A percentile compares a stretch with the other conserved stretches of the same genome.
These are phyloP conservation scores for Anoplopoma fimbria DNA, from an alignment of 2,113 vertebrate species.

Conservation along the genomic window DNA sequence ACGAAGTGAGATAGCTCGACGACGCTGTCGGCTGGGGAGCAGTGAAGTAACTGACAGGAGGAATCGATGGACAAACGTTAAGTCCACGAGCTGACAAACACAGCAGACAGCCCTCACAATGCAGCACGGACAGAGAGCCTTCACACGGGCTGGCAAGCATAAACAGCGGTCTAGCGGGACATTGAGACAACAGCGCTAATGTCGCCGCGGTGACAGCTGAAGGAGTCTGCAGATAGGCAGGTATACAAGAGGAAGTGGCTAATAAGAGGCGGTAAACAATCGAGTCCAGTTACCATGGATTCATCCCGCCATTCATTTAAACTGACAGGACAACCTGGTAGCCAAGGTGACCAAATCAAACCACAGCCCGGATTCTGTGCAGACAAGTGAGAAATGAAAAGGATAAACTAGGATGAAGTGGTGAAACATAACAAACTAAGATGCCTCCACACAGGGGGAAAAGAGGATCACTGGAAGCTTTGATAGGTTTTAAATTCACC, in stretches of 20 bases:
- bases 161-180: constrained; percentile 32
- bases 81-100: constrained; percentile 64
- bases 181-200: constrained; percentile 33
- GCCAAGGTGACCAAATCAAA: neutral
- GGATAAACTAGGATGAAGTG: neutral
- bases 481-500: neutral
- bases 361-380: neutral
- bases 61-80: constrained; percentile 75
- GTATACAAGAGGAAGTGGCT: constrained; percentile 30
- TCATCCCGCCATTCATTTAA: neutral
- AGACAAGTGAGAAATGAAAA: neutral
- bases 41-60: constrained; percentile 60
- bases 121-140: constrained; percentile 38
- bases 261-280: constrained; percentile 9
- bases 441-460: neutral
- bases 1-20: constrained; percentile 1
- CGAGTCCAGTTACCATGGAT: neutral
- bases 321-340: neutral
- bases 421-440: neutral
- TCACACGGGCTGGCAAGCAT: constrained; percentile 39
- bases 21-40: constrained; percentile 44
- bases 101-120: constrained; percentile 53
- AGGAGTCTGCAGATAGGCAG: constrained; percentile 30
- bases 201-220: constrained; percentile 39
- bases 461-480: neutral